A percentile compares a stretch with the other conserved stretches of the same genome.
These are phyloP conservation scores for Meiosimyza platycephala DNA, from an alignment of 2,888 invertebrate species.

Conservation along the genomic window DNA sequence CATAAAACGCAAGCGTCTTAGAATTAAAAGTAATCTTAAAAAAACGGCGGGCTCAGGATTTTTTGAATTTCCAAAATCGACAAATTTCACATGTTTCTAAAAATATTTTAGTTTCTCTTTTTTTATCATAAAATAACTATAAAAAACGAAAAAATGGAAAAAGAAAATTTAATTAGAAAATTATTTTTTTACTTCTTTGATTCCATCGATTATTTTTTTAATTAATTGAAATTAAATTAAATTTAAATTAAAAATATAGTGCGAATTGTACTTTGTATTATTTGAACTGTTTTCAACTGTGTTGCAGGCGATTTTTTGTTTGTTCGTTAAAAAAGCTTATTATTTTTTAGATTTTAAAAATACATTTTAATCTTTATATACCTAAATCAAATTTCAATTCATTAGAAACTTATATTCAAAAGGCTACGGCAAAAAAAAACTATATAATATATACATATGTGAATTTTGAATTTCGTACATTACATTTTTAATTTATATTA, in stretches of 20 bases:
- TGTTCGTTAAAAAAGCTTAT: background rate
- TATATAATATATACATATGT: constrained; percentile 39
- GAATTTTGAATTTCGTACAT: constrained; percentile 41
- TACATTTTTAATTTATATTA: constrained; percentile 34
- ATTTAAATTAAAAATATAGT: background rate
- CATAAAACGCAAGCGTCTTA: constrained; percentile 29
- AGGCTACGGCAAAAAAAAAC: constrained; percentile 14
- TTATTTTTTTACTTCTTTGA: background rate
- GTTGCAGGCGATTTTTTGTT: too few species aligned
- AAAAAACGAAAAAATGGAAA: background rate
- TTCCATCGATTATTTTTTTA: background rate
- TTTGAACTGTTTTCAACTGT: too few species aligned
- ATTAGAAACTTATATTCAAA: background rate
- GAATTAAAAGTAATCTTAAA: constrained; percentile 20
- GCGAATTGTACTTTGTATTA: background rate
- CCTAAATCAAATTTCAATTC: background rate
- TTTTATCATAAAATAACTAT: background rate
- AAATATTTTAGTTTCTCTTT: background rate
- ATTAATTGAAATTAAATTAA: constrained; percentile 16
- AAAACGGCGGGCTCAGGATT: constrained; percentile 22
- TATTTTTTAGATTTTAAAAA: constrained; percentile 1
- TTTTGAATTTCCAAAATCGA: constrained; percentile 23
- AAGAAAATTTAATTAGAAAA: constrained; percentile 8
- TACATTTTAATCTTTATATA: constrained; percentile 1
- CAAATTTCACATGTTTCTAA: background rate